Base-by-base conservation (phyloP, 2,888 invertebrate species). In the Gastracanthus pulcherrimus region DNA sequence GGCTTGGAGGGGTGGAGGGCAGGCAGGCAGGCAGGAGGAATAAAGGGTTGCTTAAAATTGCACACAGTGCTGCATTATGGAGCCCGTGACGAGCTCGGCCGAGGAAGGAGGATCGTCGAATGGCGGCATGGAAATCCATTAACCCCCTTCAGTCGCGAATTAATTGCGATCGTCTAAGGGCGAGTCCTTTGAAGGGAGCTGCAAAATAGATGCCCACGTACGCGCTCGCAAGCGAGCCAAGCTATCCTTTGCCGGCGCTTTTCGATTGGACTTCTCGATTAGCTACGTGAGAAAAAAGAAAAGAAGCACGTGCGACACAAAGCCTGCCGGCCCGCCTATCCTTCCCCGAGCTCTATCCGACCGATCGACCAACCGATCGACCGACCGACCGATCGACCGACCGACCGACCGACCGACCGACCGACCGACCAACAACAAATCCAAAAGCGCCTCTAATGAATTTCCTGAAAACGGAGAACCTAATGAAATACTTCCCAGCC, bases 41-140 rank as follows among this genome's bases (percentile, higher is more conserved):
- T 90, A 90, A 90, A 90, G 90, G 90, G 88, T 90, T 90, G 90
- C 89, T 90, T 89, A 90, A 90, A 90, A 90, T 90, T 90, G 90
- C 89, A 89, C 89, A 88, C 90, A 87, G 88, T 87, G 88, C 89
- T 90, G 90, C 89, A 90, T 90, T 90, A 90, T 90, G 89, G 88
- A 89, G 88, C 88, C 88, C 89, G 88, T 89, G 90, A 89, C 89
- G 89, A 89, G 89, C 87, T 89, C 87, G 86, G 86, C 85, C 86
- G 38, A 13, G 41, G 29, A 36, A 23, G 85, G 87, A 87, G 86
- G 88, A 86, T 87, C 87, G 88, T 87, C 87, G 87, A 88, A 89
- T 88, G 88, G 85, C 87, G 86, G 87, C 88, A 88, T 88, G 89
- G 87, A 90, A 90, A 90, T 90, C 90, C 89, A 90, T 90, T 90